These are phyloP conservation scores for Salvelinus alpinus DNA, from an alignment of 2,113 vertebrate species.

Conservation along the genomic window DNA sequence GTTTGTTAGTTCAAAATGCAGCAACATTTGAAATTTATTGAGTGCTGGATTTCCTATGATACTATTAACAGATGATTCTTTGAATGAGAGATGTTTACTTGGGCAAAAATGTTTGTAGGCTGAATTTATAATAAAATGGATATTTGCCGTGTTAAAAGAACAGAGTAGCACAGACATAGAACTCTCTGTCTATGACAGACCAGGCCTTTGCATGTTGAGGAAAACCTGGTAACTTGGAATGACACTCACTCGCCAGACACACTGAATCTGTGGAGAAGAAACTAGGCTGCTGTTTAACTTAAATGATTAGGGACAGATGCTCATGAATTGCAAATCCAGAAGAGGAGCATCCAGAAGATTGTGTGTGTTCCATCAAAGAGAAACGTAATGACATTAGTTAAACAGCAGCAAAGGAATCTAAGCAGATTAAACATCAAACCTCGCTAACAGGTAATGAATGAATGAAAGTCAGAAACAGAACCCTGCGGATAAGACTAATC, in stretches of 20 bases:
- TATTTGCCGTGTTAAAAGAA: neutral
- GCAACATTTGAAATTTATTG: no score
- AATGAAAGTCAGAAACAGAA: no score
- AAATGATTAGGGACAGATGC: slow-evolving; percentile 17
- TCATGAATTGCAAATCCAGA: slow-evolving; percentile 25
- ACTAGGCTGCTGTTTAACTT: slow-evolving; percentile 1
- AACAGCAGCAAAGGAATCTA: no score
- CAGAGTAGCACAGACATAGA: neutral
- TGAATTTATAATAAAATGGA: no score
- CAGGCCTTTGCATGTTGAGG: neutral
- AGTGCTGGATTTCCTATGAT: neutral
- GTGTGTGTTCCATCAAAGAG: no score
- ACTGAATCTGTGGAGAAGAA: neutral
- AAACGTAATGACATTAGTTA: no score
- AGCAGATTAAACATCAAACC: no score
- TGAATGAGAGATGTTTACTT: neutral
- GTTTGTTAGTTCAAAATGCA: neutral
- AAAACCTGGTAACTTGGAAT: neutral
- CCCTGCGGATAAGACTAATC: no score
- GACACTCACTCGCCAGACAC: neutral
- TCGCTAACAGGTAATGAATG: no score
- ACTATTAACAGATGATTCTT: neutral
- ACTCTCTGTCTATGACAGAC: neutral
- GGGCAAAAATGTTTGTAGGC: no score
- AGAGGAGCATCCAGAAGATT: neutral